Percentiles rank a stretch among this genome's conserved stretches.
Conservation (phyloP, 2,113 vertebrate species). For the Neodontobutis hainanensis region DNA sequence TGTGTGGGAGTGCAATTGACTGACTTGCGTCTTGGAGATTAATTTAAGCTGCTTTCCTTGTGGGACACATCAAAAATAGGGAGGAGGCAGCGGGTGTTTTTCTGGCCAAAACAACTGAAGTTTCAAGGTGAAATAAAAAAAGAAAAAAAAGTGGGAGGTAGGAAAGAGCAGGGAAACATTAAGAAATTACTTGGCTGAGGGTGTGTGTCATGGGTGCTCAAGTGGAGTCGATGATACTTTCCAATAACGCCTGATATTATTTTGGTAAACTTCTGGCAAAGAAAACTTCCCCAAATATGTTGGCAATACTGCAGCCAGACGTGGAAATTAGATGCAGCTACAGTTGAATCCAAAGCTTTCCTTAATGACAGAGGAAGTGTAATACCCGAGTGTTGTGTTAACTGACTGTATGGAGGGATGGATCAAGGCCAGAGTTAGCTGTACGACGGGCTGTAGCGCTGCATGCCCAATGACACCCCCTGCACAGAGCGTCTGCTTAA, state of each 20-base stretch:
- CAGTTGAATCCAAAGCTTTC: not conserved
- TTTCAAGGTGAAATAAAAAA: slow-evolving; percentile 32
- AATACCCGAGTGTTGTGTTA: slow-evolving; percentile 5
- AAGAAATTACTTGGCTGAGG: slow-evolving; percentile 7
- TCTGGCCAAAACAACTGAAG: slow-evolving; percentile 48
- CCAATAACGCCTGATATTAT: too few relatives aligned
- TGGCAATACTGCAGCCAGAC: not conserved
- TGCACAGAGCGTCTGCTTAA: not conserved
- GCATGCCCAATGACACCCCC: not conserved
- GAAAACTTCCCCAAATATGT: not conserved
- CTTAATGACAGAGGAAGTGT: slow-evolving; percentile 11
- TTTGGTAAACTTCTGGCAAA: not conserved
- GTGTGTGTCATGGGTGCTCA: not conserved
- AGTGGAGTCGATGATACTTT: slow-evolving; percentile 1
- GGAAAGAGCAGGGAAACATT: slow-evolving; percentile 20
- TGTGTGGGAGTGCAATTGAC: slow-evolving; percentile 40
- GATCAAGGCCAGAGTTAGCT: slow-evolving; percentile 3
- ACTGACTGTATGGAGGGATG: not conserved
- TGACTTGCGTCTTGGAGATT: slow-evolving; percentile 61
- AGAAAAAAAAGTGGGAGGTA: not conserved
- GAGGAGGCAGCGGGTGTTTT: slow-evolving; percentile 7
- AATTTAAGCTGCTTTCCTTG: slow-evolving; percentile 67
- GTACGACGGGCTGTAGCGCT: not conserved
- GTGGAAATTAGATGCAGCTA: not conserved
- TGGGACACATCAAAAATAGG: slow-evolving; percentile 32